phyloP scores from a whole-genome alignment of 2,113 vertebrate species.

The Glaucidium brasilianum region DNA sequence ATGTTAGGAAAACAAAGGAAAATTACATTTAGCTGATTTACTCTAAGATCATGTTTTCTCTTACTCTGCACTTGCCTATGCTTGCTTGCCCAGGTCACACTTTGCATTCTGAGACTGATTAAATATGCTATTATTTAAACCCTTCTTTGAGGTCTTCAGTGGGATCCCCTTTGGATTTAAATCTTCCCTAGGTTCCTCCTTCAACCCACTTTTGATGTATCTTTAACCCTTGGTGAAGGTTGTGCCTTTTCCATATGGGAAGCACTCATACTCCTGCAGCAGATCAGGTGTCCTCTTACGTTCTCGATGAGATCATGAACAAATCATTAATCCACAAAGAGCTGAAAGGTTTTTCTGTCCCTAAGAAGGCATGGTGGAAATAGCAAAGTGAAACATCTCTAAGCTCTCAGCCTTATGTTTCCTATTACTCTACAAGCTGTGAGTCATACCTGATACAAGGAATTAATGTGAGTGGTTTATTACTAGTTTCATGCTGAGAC shows the following conservation, averaged over 20 bases:
- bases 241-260: background rate
- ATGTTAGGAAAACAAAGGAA: background rate
- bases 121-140: background rate
- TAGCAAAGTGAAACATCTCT: background rate
- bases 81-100: background rate
- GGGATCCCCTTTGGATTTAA: background rate
- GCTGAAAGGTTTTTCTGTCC: background rate
- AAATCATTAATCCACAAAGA: background rate
- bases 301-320: background rate
- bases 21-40: background rate
- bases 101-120: background rate
- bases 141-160: background rate
- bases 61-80: background rate
- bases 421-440: background rate
- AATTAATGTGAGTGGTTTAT: background rate
- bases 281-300: background rate
- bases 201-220: background rate
- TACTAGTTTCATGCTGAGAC: background rate
- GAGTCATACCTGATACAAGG: background rate
- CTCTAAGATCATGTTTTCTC: background rate
- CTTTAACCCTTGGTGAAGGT: background rate
- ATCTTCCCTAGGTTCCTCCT: background rate
- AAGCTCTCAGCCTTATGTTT: background rate
- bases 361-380: background rate
- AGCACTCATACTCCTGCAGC: accelerated